These are phyloP conservation scores for Acromyrmex charruanus DNA, from an alignment of 1,140 invertebrate species.

Conservation along the genomic window DNA sequence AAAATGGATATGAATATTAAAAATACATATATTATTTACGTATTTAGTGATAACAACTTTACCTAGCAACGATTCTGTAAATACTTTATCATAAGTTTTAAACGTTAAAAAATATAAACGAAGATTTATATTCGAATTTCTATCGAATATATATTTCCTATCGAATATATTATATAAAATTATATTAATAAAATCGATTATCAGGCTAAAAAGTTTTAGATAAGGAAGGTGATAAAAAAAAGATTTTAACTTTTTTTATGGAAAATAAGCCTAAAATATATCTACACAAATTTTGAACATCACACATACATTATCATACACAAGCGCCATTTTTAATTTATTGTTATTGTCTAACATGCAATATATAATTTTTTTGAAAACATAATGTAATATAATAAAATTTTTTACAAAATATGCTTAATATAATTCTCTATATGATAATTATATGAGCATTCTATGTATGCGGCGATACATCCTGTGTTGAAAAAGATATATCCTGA, in stretches of 20 bases:
- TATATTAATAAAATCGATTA: background rate
- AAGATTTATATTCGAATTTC: background rate
- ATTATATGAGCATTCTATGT: background rate
- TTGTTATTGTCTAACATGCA: background rate
- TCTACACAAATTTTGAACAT: background rate
- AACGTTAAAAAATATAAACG: background rate
- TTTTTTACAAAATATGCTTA: background rate
- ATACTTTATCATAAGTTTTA: background rate
- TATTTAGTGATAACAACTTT: background rate
- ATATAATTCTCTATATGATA: constrained; percentile 5
- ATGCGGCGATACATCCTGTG: background rate
- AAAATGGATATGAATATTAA: constrained; percentile 45
- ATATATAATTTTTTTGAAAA: background rate
- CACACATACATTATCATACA: background rate
- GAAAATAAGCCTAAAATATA: background rate
- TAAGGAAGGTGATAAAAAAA: background rate
- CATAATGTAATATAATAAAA: background rate
- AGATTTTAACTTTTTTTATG: background rate
- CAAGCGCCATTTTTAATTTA: background rate
- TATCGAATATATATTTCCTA: background rate
- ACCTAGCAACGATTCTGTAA: constrained; percentile 3
- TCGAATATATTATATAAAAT: background rate
- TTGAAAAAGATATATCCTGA: constrained; percentile 7
- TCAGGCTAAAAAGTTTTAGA: background rate
- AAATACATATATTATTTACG: background rate